Evolutionary conservation across 2,113 vertebrate genomes (phyloP).

Genomic region (Scomber scombrus): DNA sequence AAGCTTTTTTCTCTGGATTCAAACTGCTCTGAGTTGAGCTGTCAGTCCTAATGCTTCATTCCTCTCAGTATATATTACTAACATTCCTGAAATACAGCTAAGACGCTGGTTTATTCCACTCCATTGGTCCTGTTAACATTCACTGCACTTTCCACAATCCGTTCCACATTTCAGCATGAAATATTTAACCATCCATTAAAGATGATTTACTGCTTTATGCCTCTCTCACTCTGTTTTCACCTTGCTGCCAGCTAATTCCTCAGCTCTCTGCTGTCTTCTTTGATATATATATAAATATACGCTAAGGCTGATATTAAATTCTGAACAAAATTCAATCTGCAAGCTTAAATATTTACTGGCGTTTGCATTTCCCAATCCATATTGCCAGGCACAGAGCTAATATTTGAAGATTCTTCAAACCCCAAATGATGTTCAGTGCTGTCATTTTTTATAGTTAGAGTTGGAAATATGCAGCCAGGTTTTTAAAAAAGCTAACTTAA

Average conservation of each 20-base stretch:
- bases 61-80: neutral
- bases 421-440: too few species aligned
- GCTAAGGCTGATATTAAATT: neutral
- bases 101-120: neutral
- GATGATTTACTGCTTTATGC: conserved; percentile 13
- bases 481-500: too few species aligned
- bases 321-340: neutral
- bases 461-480: too few species aligned
- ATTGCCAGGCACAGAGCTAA: neutral
- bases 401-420: neutral
- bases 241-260: neutral
- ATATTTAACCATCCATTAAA: conserved; percentile 44
- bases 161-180: conserved; percentile 37
- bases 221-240: neutral
- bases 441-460: too few species aligned
- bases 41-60: neutral
- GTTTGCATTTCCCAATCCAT: neutral
- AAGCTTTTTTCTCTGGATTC: neutral
- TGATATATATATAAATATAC: neutral
- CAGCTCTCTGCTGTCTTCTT: conserved; percentile 3
- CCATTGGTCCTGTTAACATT: neutral
- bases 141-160: conserved; percentile 5
- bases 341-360: neutral
- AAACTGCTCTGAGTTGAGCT: neutral
- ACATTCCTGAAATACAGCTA: conserved; percentile 13